Percentiles rank a stretch among this genome's conserved stretches.
Conservation (phyloP, 2,113 vertebrate species). For the Oryzias javanicus region DNA sequence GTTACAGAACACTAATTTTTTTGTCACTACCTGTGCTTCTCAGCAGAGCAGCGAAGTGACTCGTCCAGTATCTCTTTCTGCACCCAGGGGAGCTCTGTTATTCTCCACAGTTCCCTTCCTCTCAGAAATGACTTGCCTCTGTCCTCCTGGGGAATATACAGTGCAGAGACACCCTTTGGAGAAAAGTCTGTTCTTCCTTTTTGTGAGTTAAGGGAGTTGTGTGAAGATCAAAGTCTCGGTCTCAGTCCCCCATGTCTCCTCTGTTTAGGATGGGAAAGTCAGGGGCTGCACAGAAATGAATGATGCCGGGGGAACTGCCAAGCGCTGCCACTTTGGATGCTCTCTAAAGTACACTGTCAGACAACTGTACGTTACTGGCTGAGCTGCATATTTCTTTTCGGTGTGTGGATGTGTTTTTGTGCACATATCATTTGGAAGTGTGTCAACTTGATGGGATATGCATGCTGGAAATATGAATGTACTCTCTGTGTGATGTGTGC, state of each 20-base stretch:
- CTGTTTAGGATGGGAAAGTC: conserved; percentile 49
- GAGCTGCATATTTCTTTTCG: conserved; percentile 15
- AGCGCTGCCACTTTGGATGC: conserved; percentile 29
- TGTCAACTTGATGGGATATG: conserved; percentile 14
- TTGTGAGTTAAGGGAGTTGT: conserved; percentile 60
- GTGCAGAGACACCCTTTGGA: conserved; percentile 67
- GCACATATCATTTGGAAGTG: neutral
- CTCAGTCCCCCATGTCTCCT: conserved; percentile 54
- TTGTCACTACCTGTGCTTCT: conserved; percentile 47
- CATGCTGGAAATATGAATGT: conserved; percentile 5
- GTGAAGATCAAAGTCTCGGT: conserved; percentile 70
- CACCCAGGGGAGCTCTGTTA: conserved; percentile 65
- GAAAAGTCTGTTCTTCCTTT: conserved; percentile 59
- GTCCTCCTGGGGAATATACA: conserved; percentile 61
- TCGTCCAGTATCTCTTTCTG: conserved; percentile 45
- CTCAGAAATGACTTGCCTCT: conserved; percentile 66
- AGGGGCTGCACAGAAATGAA: conserved; percentile 59
- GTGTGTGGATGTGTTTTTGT: conserved; percentile 24
- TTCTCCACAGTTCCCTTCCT: conserved; percentile 65
- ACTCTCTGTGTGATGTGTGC: conserved; percentile 22
- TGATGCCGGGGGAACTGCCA: conserved; percentile 53
- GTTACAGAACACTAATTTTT: conserved; percentile 53
- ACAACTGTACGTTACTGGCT: conserved; percentile 32
- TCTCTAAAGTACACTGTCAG: conserved; percentile 48
- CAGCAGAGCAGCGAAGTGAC: conserved; percentile 44